Percentiles rank a stretch among this genome's conserved stretches.
Evolutionary conservation across 2,113 vertebrate species (phyloP).

Genomic region (Thamnaconus septentrionalis): DNA sequence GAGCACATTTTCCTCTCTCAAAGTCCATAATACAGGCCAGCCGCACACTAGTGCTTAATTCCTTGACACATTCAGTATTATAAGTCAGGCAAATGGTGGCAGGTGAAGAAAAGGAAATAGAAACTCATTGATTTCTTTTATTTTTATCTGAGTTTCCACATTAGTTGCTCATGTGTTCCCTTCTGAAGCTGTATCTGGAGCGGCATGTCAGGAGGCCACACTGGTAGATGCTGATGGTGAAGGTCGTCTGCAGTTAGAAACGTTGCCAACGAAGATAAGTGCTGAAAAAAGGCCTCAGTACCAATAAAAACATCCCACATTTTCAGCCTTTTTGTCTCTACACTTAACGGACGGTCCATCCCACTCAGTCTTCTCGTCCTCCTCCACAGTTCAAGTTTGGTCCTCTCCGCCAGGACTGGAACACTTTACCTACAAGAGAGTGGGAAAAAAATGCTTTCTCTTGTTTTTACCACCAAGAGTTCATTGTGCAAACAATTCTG

Average conservation of each 20-base stretch:
- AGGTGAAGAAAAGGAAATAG: conserved; percentile 42
- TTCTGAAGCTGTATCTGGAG: too few species aligned
- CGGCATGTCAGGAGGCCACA: background rate
- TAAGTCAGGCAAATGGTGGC: conserved; percentile 43
- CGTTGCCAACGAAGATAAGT: background rate
- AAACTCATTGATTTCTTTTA: too few species aligned
- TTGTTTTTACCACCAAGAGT: background rate
- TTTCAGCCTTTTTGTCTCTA: background rate
- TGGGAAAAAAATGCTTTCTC: background rate
- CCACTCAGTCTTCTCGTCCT: conserved; percentile 14
- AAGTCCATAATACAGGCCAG: too few species aligned
- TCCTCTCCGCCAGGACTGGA: conserved; percentile 5
- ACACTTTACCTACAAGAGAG: background rate
- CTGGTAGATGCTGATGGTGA: conserved; percentile 43
- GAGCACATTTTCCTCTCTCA: too few species aligned
- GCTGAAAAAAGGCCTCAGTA: background rate
- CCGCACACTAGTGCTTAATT: too few species aligned
- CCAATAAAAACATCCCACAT: background rate
- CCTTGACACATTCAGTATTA: conserved; percentile 11
- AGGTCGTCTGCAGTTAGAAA: conserved; percentile 39
- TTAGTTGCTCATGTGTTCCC: too few species aligned
- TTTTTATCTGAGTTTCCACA: conserved; percentile 29
- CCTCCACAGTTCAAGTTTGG: conserved; percentile 19
- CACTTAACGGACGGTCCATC: background rate
- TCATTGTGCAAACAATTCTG: conserved; percentile 5